Evolutionary conservation across 2,797 vertebrate genomes (phyloP).

Genomic region (Aotus griseimembra): DNA sequence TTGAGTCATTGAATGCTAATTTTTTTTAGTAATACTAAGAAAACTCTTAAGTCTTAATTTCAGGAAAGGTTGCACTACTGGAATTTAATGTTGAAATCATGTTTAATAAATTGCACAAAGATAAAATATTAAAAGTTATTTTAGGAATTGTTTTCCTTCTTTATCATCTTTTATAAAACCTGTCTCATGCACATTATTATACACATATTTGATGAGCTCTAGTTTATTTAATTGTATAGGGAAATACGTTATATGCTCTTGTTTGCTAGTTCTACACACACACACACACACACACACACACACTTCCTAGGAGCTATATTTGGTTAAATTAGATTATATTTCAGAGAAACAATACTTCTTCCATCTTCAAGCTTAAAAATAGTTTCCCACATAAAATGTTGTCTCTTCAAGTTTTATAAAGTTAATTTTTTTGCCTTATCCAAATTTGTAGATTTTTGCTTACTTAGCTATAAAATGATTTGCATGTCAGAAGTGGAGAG

Average conservation of each 20-base stretch:
- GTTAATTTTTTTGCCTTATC: not conserved
- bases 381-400: not conserved
- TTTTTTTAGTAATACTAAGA: not conserved
- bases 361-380: not conserved
- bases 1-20: not conserved
- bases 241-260: not conserved
- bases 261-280: not conserved
- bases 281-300: too few relatives aligned
- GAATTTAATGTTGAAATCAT: not conserved
- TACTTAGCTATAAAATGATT: not conserved
- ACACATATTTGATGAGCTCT: not conserved
- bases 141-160: not conserved
- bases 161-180: not conserved
- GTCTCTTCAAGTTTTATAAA: not conserved
- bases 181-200: not conserved
- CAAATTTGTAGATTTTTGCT: not conserved
- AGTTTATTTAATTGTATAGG: not conserved
- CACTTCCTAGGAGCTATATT: not conserved
- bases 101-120: not conserved
- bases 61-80: not conserved
- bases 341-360: not conserved
- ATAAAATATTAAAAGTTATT: not conserved
- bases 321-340: not conserved
- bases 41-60: not conserved
- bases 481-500: not conserved